A percentile compares a stretch with the other conserved stretches of the same genome.
These are phyloP conservation scores for Hiodon tergisus DNA, from an alignment of 2,113 vertebrate species.

Conservation along the genomic window DNA sequence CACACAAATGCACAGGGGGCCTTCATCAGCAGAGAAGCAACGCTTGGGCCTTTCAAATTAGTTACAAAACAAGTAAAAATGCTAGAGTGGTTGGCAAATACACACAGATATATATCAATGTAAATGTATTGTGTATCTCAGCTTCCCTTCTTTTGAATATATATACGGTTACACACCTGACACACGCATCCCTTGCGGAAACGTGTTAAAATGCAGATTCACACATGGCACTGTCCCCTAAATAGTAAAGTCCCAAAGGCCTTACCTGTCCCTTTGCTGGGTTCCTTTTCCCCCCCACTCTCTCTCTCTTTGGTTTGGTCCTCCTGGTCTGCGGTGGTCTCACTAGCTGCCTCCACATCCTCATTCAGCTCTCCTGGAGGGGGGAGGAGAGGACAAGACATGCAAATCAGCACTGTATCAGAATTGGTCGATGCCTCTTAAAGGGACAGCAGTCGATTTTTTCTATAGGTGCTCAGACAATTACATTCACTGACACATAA, in stretches of 20 bases:
- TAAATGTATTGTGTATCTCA: too few relatives aligned
- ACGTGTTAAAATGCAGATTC: neutral
- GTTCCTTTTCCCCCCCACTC: conserved; percentile 65
- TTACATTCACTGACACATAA: conserved; percentile 64
- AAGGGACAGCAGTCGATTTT: conserved; percentile 69
- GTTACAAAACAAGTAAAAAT: too few relatives aligned
- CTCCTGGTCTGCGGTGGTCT: conserved; percentile 69
- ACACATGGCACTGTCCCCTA: conserved; percentile 33
- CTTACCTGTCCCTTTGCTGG: conserved; percentile 71
- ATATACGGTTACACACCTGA: too few relatives aligned
- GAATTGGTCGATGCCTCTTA: conserved; percentile 75
- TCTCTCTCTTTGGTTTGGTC: conserved; percentile 81
- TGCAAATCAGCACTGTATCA: conserved; percentile 51
- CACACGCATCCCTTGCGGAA: neutral
- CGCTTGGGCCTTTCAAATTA: too few relatives aligned
- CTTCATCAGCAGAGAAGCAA: too few relatives aligned
- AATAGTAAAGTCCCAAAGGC: conserved; percentile 47
- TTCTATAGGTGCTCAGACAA: conserved; percentile 66
- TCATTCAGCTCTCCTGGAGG: conserved; percentile 77
- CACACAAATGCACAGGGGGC: too few relatives aligned
- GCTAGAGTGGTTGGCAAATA: too few relatives aligned
- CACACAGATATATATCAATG: too few relatives aligned
- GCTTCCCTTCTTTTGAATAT: too few relatives aligned
- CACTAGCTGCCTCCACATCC: conserved; percentile 76
- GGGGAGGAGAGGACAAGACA: conserved; percentile 31